These are phyloP conservation scores for Setophaga petechia DNA, from an alignment of 2,113 vertebrate species.

Conservation along the genomic window DNA sequence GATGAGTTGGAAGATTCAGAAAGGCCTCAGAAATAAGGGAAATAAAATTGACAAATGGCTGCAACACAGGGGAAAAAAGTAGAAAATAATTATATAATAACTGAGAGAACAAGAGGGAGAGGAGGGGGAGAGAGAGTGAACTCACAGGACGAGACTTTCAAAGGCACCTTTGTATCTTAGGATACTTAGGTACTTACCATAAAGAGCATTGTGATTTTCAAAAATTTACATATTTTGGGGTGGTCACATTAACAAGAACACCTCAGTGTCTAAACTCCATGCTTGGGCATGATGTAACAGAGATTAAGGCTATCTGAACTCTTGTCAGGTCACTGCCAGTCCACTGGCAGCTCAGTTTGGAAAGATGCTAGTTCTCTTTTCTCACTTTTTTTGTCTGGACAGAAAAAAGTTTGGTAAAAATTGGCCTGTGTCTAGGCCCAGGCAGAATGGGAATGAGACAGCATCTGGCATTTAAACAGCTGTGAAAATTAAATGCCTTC, in stretches of 20 bases:
- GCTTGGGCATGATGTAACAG: not conserved
- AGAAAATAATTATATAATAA: not conserved
- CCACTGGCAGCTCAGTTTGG: not conserved
- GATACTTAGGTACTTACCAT: not conserved
- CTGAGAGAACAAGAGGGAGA: not conserved
- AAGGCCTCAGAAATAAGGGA: not conserved
- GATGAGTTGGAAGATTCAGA: not conserved
- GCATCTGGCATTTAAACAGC: not conserved
- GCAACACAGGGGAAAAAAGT: not conserved
- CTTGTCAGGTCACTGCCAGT: not conserved
- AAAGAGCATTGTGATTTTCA: not conserved
- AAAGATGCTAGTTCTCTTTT: not conserved
- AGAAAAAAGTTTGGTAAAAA: not conserved
- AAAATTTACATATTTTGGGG: not conserved
- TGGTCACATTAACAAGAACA: not conserved
- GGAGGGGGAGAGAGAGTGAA: fast-evolving
- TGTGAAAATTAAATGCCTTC: not conserved
- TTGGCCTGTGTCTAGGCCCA: not conserved
- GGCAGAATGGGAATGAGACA: not conserved
- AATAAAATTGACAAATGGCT: not conserved
- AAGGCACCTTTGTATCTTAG: not conserved
- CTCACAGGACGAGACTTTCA: not conserved
- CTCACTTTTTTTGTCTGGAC: not conserved
- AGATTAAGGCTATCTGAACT: not conserved
- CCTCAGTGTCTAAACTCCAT: not conserved